Percentiles rank a stretch among this genome's conserved stretches.
Evolutionary conservation across 2,113 vertebrate genomes (phyloP).

Genomic region (Neomonachus schauinslandi): DNA sequence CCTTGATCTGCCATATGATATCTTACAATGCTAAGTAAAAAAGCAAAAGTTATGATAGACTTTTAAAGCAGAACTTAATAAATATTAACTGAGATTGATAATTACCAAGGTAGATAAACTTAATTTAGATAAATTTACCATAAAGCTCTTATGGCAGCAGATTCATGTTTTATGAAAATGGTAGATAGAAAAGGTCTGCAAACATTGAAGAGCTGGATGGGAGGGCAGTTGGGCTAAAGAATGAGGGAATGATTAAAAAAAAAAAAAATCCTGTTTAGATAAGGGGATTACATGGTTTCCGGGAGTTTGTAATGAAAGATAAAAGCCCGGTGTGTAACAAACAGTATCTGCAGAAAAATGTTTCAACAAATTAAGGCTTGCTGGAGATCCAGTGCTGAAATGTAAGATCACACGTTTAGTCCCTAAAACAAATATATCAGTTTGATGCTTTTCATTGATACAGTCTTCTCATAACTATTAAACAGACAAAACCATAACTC

Average conservation of each 20-base stretch:
- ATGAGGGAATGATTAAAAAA: background rate
- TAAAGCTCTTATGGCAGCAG: background rate
- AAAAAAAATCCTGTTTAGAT: background rate
- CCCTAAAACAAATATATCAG: background rate
- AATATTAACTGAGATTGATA: background rate
- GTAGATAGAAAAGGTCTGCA: background rate
- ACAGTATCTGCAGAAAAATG: background rate
- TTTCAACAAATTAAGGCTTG: background rate
- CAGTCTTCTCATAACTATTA: background rate
- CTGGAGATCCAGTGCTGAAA: background rate
- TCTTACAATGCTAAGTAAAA: background rate
- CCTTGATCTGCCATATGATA: background rate
- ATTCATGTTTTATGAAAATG: background rate
- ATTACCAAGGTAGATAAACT: background rate
- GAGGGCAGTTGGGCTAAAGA: background rate
- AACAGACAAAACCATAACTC: background rate
- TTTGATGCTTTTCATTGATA: background rate
- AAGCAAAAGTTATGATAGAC: background rate
- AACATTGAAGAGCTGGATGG: background rate
- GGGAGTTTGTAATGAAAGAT: background rate
- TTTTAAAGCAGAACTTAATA: background rate
- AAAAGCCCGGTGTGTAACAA: background rate
- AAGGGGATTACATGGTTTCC: background rate
- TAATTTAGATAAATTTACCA: background rate
- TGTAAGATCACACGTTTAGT: background rate